Evolutionary conservation across 2,113 vertebrate genomes (phyloP), one percentile per base, ranked within the genome.

Genomic region (Egretta garzetta): DNA sequence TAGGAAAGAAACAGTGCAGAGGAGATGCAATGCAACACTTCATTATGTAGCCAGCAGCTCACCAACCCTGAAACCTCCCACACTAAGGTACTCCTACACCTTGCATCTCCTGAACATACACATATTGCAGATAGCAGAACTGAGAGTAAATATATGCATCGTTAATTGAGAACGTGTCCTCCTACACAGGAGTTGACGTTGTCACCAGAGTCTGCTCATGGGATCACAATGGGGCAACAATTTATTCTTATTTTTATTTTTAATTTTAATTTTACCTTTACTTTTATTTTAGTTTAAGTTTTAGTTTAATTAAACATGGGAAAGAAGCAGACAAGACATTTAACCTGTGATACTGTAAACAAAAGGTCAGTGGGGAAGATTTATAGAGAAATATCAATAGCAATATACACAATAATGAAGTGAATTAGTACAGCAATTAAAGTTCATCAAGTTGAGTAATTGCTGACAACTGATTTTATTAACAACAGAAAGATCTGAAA

Each of bases 401-500:
- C 68, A 92, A 70, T 58, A 22, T 80, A 79, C n/a, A 86, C 9
- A 88, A 91, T 37, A 92, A 96, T 92, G 32, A 95, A 81, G 43
- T 85, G 15, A 88, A 94, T 89, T 95, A 93, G 82, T 85, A 90
- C 33, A 96, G 85, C 60, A 95, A 88, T 76, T 95, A 93, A 93
- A 90, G 35, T 88, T 75, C 50, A 83, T 95, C 81, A 93, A 56
- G 77, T 85, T 94, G 79, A 97, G 90, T 45, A 62, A 94, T 83
- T 88, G 16, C 10, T 85, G 59, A 35, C 8, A 56, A 59, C 2
- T 52, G 28, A 76, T 88, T 55, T 88, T 93, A 93, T 68, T 81
- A 90, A 37, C 16, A 52, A 93, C 41, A 24, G 63, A 95, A 90
- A 73, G 52, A 95, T 83, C 43, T 55, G 32, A 88, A 73, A 58